Evolutionary conservation across 2,113 vertebrate species (phyloP), one percentile per base, ranked within the genome.

Genomic region (Hemibagrus wyckioides): DNA sequence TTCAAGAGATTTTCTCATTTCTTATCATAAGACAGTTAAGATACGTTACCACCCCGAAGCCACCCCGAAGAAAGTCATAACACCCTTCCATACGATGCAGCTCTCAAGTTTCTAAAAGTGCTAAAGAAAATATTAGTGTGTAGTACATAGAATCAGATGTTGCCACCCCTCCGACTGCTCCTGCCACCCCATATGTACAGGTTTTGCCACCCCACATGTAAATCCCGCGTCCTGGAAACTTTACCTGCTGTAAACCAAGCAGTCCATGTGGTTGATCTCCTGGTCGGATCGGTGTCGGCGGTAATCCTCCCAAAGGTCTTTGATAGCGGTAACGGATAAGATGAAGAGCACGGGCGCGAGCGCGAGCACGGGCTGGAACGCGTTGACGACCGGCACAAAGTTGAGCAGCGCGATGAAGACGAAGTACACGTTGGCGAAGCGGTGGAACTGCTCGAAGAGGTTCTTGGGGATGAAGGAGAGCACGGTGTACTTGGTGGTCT

Each of bases 241-340:
- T 4, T 95, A 99, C 98, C 97, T 96, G 96, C 96, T 94, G 95
- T 96, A 99, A 56, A 98, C 97, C 83, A 99, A 96, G 86, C 98
- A 99, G 87, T 97, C 97, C 96, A 97, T 96, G 94, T 99, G 97
- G 92, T 99, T 99, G 93, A 99, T 98, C 89, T 98, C 97, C 84
- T 96, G 93, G 93, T 99, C 98, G 0, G 98, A 98, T 79, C 94
- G 93, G 95, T 98, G 97, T 56, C 98, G 96, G 87, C 98, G 94
- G 94, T 97, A 99, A 93, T 99, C 98, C 92, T 99, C 98, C 98
- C 98, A 99, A 1, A 99, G 92, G 93, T 99, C 98, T 91, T 99
- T 99, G 93, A 99, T 95, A 88, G 97, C 97, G 0, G 98, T 99
- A 89, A 97, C 98, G 0, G 97, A 97, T 92, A 99, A 84, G 88